Evolutionary conservation across 2,888 invertebrate genomes (phyloP), one percentile per base, ranked within the genome.

Genomic region (Disparrhopalites patrizii): DNA sequence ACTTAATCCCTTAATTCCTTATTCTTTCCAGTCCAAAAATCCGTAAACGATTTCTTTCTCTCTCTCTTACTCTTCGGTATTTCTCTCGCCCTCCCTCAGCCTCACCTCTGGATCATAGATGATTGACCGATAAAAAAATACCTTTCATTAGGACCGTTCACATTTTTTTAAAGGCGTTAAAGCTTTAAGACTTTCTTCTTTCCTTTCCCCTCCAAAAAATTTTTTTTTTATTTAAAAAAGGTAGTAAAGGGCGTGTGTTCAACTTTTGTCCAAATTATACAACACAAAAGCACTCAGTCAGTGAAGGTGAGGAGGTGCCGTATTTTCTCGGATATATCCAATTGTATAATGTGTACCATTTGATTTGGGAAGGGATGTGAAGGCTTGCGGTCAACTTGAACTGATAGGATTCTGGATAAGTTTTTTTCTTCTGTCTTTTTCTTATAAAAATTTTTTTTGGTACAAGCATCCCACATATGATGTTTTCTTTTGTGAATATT

Each of bases 141-240:
- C 54, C 54, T 54, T 54, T 54, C 54, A 54, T 54, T 54, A 54
- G 3, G 20, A 31, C 54, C 30, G 33, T 54, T 54, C 31, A 30
- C 54, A 54, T 13, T 31, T 54, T 18, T 40, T 31, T 54, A 3
- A 54, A 54, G 54, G 54, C 54, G 54, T 54, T 54, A 28, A 40
- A 54, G 47, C 54, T 52, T 30, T 28, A 30, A 20, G 40, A 20
- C n/a, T 40, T 40, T 40, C n/a, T n/a, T 40, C 10, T 40, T 40
- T n/a, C 20, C 3, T 3, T n/a, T n/a, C n/a, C n/a, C n/a, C n/a
- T n/a, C n/a, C n/a, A n/a, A n/a, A n/a, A n/a, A n/a, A n/a, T n/a
- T 20, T 40, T 40, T 40, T 40, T 40, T 40, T 40, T 10, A 10
- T 40, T 40, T 40, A 18, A 20, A 40, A 20, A 18, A 40, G 54